A percentile compares a stretch with the other conserved stretches of the same genome.
phyloP scores from a whole-genome alignment of 64 coral and sea anemone species.

The Platygyra sinensis region DNA sequence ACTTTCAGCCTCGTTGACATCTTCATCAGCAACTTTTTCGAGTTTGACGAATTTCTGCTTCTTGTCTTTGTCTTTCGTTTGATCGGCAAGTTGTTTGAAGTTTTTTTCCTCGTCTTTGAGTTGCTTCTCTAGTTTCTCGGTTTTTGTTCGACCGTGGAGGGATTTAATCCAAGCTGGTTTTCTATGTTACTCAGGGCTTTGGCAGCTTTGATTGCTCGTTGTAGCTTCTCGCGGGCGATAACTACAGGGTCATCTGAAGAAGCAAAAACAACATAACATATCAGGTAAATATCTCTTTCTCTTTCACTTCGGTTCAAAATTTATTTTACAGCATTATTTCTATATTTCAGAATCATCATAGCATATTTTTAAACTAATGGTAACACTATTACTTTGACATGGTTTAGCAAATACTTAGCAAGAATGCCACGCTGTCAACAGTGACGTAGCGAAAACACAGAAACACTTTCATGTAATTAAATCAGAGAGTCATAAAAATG shows the following conservation, averaged over 20 bases:
- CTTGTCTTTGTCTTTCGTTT: constrained; percentile 24
- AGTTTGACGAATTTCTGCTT: constrained; percentile 52
- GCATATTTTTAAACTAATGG: no score
- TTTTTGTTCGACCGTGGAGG: constrained; percentile 17
- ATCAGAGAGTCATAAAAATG: no score
- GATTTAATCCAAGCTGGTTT: constrained; percentile 58
- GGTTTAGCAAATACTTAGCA: no score
- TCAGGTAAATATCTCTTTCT: neutral
- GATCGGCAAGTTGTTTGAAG: constrained; percentile 44
- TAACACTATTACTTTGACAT: no score
- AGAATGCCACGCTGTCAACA: no score
- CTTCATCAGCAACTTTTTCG: constrained; percentile 64
- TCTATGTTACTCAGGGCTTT: constrained; percentile 54
- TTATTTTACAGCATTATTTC: no score
- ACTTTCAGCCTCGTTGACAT: constrained; percentile 58
- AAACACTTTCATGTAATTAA: no score
- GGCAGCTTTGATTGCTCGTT: constrained; percentile 39
- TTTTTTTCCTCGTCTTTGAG: constrained; percentile 48
- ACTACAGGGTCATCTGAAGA: constrained; percentile 38
- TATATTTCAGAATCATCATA: no score
- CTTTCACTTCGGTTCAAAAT: neutral
- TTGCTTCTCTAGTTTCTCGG: constrained; percentile 39
- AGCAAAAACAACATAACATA: neutral
- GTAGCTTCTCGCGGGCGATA: constrained; percentile 48
- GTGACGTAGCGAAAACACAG: no score